Evolutionary conservation across 2,888 invertebrate species (phyloP), one percentile per base, ranked within the genome.

Genomic region (Standfussiana lucernea): DNA sequence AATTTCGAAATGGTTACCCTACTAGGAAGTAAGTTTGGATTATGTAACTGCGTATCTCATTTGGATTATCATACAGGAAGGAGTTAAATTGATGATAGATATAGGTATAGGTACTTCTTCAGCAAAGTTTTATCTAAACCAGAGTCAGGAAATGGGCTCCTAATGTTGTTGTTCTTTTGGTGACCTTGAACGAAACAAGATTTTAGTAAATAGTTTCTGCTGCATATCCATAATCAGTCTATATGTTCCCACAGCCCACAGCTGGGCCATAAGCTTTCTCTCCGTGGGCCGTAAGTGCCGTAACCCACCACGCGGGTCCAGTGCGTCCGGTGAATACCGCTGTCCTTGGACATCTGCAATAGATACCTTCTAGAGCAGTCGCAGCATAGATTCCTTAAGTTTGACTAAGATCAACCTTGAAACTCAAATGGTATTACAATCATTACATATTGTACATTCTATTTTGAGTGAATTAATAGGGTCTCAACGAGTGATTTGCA

Each of bases 111-210:
- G 56, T 45, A 35, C 7, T 28, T 56, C 13, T 45, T 37, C 15
- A 73, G 24, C 6, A 15, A 40, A 47, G 32, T 45, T 42, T 73
- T 73, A 75, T 75, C 61, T 50, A 21, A 40, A 40, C 32, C 21
- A 15, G 3, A 73, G n/a, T 32, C 61, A 75, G 61, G 61, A 62
- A 74, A 21, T 21, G 2, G 13, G 13, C 32, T 47, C 13, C 18
- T 35, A 32, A 61, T 11, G 35, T 61, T 62, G 61, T 37, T 35
- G 8, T 35, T 35, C 11, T 35, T 61, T 4, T 61, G 13, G 61
- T 35, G 5, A 61, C 35, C 62, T 37, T 62, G 24, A 62, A n/a
- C 7, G 2, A 40, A 37, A 62, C 1, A 24, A 37, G 37, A 37
- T 62, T n/a, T 32, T 18, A 8, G 6, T 18, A 59, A 21, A 32